These are phyloP conservation scores for Peromyscus melanophrys DNA, from an alignment of 2,797 vertebrate genomes.

Conservation along the genomic window DNA sequence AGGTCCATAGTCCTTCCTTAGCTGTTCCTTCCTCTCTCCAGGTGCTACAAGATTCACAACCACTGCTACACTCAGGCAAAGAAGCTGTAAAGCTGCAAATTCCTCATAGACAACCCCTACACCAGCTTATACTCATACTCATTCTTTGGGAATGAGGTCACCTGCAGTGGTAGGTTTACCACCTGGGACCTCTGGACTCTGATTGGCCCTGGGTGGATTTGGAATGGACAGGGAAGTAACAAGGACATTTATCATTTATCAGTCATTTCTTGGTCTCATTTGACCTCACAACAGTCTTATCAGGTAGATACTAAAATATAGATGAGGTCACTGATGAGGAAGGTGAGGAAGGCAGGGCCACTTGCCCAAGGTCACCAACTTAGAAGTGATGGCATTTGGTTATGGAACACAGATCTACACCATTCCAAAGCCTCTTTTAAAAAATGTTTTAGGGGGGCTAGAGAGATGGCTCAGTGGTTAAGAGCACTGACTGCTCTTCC, in stretches of 20 bases:
- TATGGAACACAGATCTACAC: background rate
- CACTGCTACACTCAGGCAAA: too few relatives aligned
- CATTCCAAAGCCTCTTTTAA: background rate
- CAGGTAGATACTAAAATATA: too few relatives aligned
- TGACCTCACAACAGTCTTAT: too few relatives aligned
- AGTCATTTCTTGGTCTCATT: background rate
- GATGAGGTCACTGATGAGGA: too few relatives aligned
- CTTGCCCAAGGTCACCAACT: background rate
- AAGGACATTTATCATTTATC: background rate
- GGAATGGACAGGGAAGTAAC: background rate
- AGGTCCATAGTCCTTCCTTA: background rate
- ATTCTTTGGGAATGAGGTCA: slow-evolving; percentile 60
- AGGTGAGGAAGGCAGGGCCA: background rate
- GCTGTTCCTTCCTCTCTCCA: background rate
- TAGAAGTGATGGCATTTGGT: background rate
- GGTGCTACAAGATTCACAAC: too few relatives aligned
- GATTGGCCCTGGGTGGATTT: background rate
- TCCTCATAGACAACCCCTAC: too few relatives aligned
- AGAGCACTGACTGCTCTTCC: too few relatives aligned
- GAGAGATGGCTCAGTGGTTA: too few relatives aligned
- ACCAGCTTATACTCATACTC: too few relatives aligned
- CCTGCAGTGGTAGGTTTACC: slow-evolving; percentile 86
- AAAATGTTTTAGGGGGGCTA: too few relatives aligned
- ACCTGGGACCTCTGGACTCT: background rate
- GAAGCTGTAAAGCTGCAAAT: too few relatives aligned